Conservation (phyloP, 2,888 invertebrate species). For the Tetranychus piercei region DNA sequence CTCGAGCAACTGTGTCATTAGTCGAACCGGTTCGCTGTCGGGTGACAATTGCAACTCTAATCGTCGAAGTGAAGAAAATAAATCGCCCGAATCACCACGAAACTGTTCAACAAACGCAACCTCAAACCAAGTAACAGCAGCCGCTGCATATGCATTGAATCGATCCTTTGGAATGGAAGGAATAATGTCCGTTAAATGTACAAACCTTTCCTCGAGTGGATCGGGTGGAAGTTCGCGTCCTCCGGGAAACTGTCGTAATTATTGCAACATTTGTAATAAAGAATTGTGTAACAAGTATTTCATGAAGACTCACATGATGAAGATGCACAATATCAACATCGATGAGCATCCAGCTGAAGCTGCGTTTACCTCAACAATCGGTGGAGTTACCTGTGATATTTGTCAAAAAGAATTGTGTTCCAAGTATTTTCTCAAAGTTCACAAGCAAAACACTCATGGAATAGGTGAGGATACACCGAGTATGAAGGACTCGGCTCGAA, state of each 20-base stretch:
- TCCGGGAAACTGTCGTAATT: conserved; percentile 40
- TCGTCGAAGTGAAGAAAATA: background rate
- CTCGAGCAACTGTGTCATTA: background rate
- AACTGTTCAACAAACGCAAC: conserved; percentile 30
- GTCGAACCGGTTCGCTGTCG: background rate
- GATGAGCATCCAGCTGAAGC: conserved; percentile 47
- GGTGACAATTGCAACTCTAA: background rate
- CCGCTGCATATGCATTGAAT: conserved; percentile 23
- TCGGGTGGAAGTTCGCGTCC: background rate
- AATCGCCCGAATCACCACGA: conserved; percentile 5
- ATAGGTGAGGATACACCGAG: conserved; percentile 52
- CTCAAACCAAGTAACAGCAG: conserved; percentile 8
- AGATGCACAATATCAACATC: conserved; percentile 90
- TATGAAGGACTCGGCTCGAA: background rate
- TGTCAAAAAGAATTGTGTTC: conserved; percentile 96
- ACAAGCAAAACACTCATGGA: conserved; percentile 94
- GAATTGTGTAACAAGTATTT: conserved; percentile 99
- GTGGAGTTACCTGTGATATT: conserved; percentile 85
- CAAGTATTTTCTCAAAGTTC: conserved; percentile 88
- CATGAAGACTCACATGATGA: conserved; percentile 96
- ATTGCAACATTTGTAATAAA: conserved; percentile 94
- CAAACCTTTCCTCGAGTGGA: background rate
- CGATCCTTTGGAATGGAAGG: conserved; percentile 5
- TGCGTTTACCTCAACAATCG: conserved; percentile 55
- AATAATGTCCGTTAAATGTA: background rate